Percentiles rank a stretch among this genome's conserved stretches.
Conservation (phyloP, 1,140 invertebrate species). For the Conus ventricosus region DNA sequence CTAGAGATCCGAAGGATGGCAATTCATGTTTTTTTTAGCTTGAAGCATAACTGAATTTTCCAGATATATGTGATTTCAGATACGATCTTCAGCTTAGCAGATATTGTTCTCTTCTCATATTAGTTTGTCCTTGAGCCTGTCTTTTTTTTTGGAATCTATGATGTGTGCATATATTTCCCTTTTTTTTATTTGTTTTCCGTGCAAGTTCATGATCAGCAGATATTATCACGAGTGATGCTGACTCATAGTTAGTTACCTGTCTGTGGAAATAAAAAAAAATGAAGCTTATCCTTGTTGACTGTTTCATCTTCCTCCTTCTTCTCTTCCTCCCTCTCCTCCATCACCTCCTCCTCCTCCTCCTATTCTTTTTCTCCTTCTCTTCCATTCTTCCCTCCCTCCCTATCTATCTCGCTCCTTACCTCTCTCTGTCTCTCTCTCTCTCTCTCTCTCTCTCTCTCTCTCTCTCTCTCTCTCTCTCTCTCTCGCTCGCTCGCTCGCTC, state of each 20-base stretch:
- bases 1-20: no score
- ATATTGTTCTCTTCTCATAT: no score
- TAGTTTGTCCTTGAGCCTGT: no score
- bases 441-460: constrained; percentile 18
- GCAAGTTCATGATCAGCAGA: not conserved
- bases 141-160: not conserved
- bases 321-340: no score
- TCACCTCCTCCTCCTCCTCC: not conserved
- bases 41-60: no score
- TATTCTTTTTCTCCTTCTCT: not conserved
- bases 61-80: no score
- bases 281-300: not conserved
- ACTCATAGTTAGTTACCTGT: not conserved
- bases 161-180: not conserved
- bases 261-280: not conserved
- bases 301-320: not conserved
- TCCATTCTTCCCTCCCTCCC: not conserved
- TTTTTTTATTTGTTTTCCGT: not conserved
- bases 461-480: not conserved
- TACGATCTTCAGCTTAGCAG: no score
- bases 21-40: no score
- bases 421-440: not conserved
- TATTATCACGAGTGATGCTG: not conserved
- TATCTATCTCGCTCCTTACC: no score
- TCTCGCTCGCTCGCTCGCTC: no score